Base-by-base conservation (phyloP, 2,888 invertebrate genomes). In the Galerucella nymphaeae region DNA sequence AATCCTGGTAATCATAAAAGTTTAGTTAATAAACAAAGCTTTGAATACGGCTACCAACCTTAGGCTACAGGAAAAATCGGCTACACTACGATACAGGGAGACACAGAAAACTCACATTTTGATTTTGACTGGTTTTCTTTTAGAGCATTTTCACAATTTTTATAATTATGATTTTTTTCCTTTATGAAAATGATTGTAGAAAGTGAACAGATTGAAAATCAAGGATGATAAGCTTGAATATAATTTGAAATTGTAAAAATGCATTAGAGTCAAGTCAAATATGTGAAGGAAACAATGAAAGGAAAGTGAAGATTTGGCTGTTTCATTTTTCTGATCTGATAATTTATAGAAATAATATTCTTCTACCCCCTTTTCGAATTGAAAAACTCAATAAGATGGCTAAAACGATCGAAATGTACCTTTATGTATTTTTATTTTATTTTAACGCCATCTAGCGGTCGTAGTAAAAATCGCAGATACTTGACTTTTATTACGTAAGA, bases 11-110 rank as follows among this genome's bases (percentile, higher is more conserved):
- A 10, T 53, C 9, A 8, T 18, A 16, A 11, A 53, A 50, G 6
- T 50, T n/a, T 18, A 58, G 58, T 58, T 30, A 30, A 58, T 58
- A 58, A 58, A 58, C 13, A 30, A 30, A 14, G 58, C 58, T 23
- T 59, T 13, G 41, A 38, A 30, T 62, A 41, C 61, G 61, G 61
- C 42, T n/a, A 42, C 61, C 61, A 61, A 61, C 42, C 16, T 42
- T 41, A 61, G 61, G 42, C 42, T 62, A 62, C 8, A 62, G 61
- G 18, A 42, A 42, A 16, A 42, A 10, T 11, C 13, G 30, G 55
- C 16, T 18, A 18, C 42, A 62, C 61, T 62, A 62, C 41, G 41
- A 42, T 62, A 62, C 42, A 62, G 61, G 61, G 61, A 62, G 16
- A 62, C 42, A 62, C 42, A 58, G 38, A 42, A 41, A 41, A 62